Evolutionary conservation across 2,888 invertebrate species (phyloP).

Genomic region (Lasioglossum oenotherae): DNA sequence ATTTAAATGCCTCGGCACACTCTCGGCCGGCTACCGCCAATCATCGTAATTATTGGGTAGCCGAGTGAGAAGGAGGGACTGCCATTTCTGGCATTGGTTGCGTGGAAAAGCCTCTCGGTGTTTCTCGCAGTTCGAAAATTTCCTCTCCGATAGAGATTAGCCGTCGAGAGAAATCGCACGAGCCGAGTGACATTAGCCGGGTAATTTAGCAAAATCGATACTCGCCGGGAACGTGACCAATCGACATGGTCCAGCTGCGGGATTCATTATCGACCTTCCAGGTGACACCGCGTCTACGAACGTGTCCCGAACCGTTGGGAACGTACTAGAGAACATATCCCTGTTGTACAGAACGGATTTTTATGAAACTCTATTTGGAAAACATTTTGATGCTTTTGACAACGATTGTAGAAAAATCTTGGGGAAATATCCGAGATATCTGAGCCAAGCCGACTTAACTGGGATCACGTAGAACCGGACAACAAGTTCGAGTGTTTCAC

Average conservation of each 20-base stretch:
- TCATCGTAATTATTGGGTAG: slow-evolving; percentile 62
- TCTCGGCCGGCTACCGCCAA: slow-evolving; percentile 58
- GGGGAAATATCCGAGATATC: too few relatives aligned
- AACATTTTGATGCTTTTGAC: too few relatives aligned
- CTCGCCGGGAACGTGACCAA: slow-evolving; percentile 65
- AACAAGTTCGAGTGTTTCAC: slow-evolving; percentile 63
- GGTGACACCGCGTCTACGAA: slow-evolving; percentile 46
- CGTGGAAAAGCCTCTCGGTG: slow-evolving; percentile 32
- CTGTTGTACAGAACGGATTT: background rate
- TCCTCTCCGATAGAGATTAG: background rate
- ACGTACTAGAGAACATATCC: background rate
- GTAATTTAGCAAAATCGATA: slow-evolving; percentile 61
- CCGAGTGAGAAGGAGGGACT: slow-evolving; percentile 20
- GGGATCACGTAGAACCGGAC: slow-evolving; percentile 54
- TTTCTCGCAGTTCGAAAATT: background rate
- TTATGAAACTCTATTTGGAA: background rate
- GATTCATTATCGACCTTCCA: slow-evolving; percentile 63
- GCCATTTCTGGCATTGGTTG: slow-evolving; percentile 27
- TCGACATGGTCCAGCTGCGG: slow-evolving; percentile 35
- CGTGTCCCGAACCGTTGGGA: slow-evolving; percentile 12
- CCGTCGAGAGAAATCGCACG: slow-evolving; percentile 57
- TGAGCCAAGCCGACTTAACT: slow-evolving; percentile 31
- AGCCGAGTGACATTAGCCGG: slow-evolving; percentile 46
- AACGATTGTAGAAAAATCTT: too few relatives aligned
- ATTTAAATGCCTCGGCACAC: slow-evolving; percentile 61